Evolutionary conservation across 2,888 invertebrate species (phyloP), one percentile per base, ranked within the genome.

Genomic region (Odontocerum albicorne): DNA sequence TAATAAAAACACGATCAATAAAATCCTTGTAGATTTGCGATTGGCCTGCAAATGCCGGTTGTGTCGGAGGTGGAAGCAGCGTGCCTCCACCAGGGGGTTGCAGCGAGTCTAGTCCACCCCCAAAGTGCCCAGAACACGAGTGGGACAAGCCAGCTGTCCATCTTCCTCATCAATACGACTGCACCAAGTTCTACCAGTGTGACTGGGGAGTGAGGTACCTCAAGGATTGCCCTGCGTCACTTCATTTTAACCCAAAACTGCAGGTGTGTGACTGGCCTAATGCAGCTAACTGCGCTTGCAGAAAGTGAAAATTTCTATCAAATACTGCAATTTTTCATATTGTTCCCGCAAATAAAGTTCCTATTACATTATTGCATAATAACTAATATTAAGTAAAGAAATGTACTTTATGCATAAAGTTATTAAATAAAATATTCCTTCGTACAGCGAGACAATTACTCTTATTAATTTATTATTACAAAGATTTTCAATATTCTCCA

Each of bases 191-290:
- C 27, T 59, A 59, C 32, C 47, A 45, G 17, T 59, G 59, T n/a
- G 47, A 59, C 12, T 40, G 55, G 46, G 65, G 65, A 10, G 55
- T 57, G 4, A 51, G 64, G 1, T 61, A 63, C 32, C 15, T 60
- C 10, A 60, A 62, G 27, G 47, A 57, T 12, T 65, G 65, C 52
- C 63, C 64, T n/a, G 38, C 19, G 12, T 60, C 54, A n/a, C 51
- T 64, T 8, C 62, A 64, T 42, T 65, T 64, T 39, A 63, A 63
- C 50, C 57, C 61, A 1, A 16, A 12, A 4, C 17, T 61, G 44
- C 60, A 62, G 36, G 62, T 62, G 12, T 65, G 65, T 27, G 65
- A 65, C 50, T 65, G 43, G 36, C 63, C 63, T 3, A 38, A 51
- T 15, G 46, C 59, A 35, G 65, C 65, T 13, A 64, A 64, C 6